Evolutionary conservation across 1,140 invertebrate genomes (phyloP).

Genomic region (Drosophila biarmipes): DNA sequence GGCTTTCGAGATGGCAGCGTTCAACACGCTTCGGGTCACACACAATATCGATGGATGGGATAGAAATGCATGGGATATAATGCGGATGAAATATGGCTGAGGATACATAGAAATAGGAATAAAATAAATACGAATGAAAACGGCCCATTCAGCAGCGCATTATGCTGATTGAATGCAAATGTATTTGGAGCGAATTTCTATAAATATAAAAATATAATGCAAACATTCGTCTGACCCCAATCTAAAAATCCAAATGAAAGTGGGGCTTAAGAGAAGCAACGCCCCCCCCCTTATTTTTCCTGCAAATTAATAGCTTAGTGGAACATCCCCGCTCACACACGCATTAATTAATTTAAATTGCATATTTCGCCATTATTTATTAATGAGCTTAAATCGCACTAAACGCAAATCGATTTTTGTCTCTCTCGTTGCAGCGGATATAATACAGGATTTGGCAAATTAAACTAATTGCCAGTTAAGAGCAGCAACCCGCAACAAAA

Average conservation of each 20-base stretch:
- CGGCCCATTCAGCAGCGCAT: constrained; percentile 23
- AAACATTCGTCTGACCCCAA: constrained; percentile 22
- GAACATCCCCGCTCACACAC: background rate
- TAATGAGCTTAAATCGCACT: constrained; percentile 66
- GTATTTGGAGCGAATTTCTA: constrained; percentile 67
- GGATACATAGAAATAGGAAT: constrained; percentile 25
- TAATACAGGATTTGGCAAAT: constrained; percentile 82
- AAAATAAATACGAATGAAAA: constrained; percentile 28
- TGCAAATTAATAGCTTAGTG: constrained; percentile 57
- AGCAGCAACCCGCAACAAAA: constrained; percentile 29
- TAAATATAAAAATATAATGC: constrained; percentile 52
- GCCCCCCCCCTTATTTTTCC: background rate
- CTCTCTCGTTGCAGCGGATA: constrained; percentile 67
- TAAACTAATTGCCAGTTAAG: constrained; percentile 76
- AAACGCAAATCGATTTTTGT: constrained; percentile 54
- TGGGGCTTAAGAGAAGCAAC: background rate
- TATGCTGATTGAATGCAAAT: constrained; percentile 76
- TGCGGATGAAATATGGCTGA: constrained; percentile 23
- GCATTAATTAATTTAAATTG: constrained; percentile 76
- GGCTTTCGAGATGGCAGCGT: constrained; percentile 44
- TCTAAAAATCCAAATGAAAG: constrained; percentile 13
- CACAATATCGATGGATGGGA: constrained; percentile 17
- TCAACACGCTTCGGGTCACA: constrained; percentile 3
- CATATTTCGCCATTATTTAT: constrained; percentile 65
- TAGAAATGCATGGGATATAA: constrained; percentile 28